Conservation (phyloP, 2,888 invertebrate genomes). For the Monoplex corrugatus region DNA sequence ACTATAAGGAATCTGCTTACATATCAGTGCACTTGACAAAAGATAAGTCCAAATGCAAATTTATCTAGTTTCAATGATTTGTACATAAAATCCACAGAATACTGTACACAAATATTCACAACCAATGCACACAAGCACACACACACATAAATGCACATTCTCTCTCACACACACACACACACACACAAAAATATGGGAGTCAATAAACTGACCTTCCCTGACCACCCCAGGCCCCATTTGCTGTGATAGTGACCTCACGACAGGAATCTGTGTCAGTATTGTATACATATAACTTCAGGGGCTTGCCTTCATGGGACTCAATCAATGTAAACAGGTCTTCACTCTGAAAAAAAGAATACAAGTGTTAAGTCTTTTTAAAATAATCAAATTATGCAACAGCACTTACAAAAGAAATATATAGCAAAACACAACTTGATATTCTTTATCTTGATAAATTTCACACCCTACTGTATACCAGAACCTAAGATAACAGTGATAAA, state of each 20-base stretch:
- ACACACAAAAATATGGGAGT: not conserved
- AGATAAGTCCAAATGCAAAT: too few relatives aligned
- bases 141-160: not conserved
- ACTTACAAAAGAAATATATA: too few relatives aligned
- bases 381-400: too few relatives aligned
- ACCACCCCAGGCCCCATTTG: conserved; percentile 97
- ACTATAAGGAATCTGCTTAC: too few relatives aligned
- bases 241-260: conserved; percentile 96
- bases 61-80: too few relatives aligned
- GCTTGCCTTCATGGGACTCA: conserved; percentile 96
- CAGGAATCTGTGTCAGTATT: conserved; percentile 96
- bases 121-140: not conserved
- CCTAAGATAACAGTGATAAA: too few relatives aligned
- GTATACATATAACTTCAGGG: conserved; percentile 97
- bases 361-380: not conserved
- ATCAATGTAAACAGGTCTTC: conserved; percentile 98
- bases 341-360: conserved; percentile 83
- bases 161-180: too few relatives aligned
- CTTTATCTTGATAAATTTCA: too few relatives aligned
- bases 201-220: conserved; percentile 87
- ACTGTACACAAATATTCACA: not conserved
- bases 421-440: too few relatives aligned
- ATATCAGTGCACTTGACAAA: too few relatives aligned
- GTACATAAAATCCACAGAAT: too few relatives aligned
- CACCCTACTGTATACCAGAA: too few relatives aligned